Conservation (phyloP, 2,797 vertebrate species). For the Rhyacichthys aspro region DNA sequence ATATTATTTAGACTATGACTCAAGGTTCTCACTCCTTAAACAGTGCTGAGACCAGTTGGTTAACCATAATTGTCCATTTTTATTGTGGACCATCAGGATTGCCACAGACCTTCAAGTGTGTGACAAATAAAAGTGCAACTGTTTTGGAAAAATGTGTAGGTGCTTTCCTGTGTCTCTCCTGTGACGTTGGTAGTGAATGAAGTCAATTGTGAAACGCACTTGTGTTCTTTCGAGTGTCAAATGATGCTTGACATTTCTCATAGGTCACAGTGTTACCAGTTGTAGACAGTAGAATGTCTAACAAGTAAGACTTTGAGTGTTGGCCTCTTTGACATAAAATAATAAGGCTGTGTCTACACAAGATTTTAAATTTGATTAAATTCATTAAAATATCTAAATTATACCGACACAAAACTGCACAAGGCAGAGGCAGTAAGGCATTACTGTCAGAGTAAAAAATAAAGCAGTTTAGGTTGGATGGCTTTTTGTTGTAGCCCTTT, state of each 20-base stretch:
- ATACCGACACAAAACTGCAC: too few species aligned
- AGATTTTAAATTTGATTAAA: too few species aligned
- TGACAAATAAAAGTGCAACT: neutral
- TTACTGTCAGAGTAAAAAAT: too few species aligned
- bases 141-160: conserved; percentile 2
- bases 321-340: too few species aligned
- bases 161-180: conserved; percentile 21
- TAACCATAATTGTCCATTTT: conserved; percentile 11
- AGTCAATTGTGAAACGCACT: conserved; percentile 21
- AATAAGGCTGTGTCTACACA: too few species aligned
- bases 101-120: conserved; percentile 2
- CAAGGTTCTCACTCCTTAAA: conserved; percentile 7
- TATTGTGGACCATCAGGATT: conserved; percentile 1
- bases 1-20: conserved; percentile 16
- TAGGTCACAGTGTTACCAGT: conserved; percentile 4
- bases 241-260: conserved; percentile 32
- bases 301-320: too few species aligned
- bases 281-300: neutral
- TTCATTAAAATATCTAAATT: too few species aligned
- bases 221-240: conserved; percentile 36
- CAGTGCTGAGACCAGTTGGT: conserved; percentile 4
- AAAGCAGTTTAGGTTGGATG: too few species aligned
- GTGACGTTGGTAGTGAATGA: conserved; percentile 11
- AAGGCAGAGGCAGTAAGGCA: too few species aligned
- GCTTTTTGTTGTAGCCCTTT: too few species aligned